Base-by-base conservation (phyloP, 2,797 vertebrate genomes). In the Salmo trutta region DNA sequence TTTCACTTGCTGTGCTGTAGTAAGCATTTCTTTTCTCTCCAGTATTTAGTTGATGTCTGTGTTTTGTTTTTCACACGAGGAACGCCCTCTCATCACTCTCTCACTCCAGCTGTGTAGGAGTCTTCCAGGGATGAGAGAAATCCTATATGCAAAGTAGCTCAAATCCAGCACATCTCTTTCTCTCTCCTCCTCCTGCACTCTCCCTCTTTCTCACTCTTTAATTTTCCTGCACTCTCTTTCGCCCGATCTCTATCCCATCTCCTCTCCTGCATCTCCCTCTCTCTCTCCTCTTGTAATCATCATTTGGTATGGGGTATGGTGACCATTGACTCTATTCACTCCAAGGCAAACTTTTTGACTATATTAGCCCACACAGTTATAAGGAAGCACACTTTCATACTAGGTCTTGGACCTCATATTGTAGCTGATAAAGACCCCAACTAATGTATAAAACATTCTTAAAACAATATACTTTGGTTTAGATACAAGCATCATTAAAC, bases 171-270 rank as follows among this genome's bases (percentile, higher is more conserved):
- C 64, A 66, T 64, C 7, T 24, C 21, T 27, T 27, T 24, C 62
- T 27, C 64, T 29, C 24, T 66, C 3, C 14, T 65, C 62, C n/a
- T 24, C 21, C 54, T 56, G 54, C 17, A 16, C 19, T 56, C 54
- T 56, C 54, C 19, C 7, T 56, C 10, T 47, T 47, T 47, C 10
- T 47, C 41, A 3, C 10, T 47, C 10, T 47, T 12, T 14, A 12
- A 3, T 47, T 47, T 47, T 47, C 41, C 41, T 14, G 41, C 53
- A 16, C 67, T 65, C 24, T 27, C 62, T 41, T 73, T 15, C 77
- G 65, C 53, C 27, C 47, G 65, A 47, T 76, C 72, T 77, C 68
- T 67, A 47, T 71, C 72, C 17, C 74, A n/a, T 65, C 73, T 65
- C 3, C 10, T 17, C 24, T 27, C 21, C 64, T 75, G 54, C 54